Evolutionary conservation across 1,140 invertebrate genomes (phyloP).

Genomic region (Heliconius hermathena): DNA sequence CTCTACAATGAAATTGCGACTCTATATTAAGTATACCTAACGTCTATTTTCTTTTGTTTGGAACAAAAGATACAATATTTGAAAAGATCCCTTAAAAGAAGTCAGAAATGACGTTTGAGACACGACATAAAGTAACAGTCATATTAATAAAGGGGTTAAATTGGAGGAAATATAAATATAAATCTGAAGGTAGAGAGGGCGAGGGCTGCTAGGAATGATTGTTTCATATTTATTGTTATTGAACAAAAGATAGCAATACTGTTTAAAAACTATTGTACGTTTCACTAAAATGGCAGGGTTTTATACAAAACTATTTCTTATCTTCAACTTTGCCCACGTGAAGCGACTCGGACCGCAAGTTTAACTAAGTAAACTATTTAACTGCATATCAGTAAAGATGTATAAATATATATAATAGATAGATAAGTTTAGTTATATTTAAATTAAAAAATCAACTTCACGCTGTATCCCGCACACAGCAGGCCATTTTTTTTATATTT

Average conservation of each 20-base stretch:
- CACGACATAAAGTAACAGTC: slow-evolving; percentile 33
- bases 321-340: no score
- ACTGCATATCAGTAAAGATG: no score
- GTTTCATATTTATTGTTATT: slow-evolving; percentile 4
- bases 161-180: slow-evolving; percentile 18
- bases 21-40: slow-evolving; percentile 22
- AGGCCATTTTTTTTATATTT: no score
- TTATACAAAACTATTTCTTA: no score
- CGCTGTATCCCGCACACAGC: no score
- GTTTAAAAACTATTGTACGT: background rate
- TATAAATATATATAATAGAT: no score
- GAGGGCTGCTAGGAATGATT: background rate
- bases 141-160: slow-evolving; percentile 27
- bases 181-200: background rate
- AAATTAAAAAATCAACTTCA: no score
- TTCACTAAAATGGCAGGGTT: no score
- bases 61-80: slow-evolving; percentile 41
- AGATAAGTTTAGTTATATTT: no score
- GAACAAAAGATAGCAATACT: background rate
- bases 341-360: no score
- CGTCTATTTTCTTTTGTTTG: background rate
- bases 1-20: background rate
- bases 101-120: slow-evolving; percentile 48
- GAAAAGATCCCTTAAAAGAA: slow-evolving; percentile 47
- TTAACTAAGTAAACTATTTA: no score